These are phyloP conservation scores for Grammomys surdaster DNA, from an alignment of 2,113 vertebrate genomes.

Conservation along the genomic window DNA sequence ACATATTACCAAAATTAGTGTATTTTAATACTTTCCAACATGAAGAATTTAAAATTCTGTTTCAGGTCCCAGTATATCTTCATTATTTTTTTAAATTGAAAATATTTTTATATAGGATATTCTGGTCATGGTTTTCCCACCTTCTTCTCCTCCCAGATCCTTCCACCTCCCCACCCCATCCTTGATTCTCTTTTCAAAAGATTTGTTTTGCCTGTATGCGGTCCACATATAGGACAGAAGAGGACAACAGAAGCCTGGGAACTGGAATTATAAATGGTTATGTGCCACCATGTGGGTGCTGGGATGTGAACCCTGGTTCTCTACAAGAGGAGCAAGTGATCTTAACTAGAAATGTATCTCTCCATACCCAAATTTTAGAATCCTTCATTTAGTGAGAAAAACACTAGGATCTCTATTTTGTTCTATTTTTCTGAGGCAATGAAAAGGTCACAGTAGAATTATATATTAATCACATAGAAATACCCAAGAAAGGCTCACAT, in stretches of 20 bases:
- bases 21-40: background rate
- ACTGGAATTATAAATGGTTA: background rate
- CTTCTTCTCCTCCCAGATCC: background rate
- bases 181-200: background rate
- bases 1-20: background rate
- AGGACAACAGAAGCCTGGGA: background rate
- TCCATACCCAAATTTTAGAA: background rate
- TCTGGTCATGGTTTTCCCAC: background rate
- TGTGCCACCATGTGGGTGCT: background rate
- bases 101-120: background rate
- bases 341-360: background rate
- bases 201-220: background rate
- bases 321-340: background rate
- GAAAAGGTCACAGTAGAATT: background rate
- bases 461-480: conserved; percentile 40
- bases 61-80: background rate
- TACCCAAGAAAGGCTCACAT: background rate
- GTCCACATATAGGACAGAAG: background rate
- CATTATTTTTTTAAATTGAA: background rate
- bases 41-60: conserved; percentile 46
- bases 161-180: background rate
- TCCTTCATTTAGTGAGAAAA: conserved; percentile 35
- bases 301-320: background rate
- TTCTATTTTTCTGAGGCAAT: conserved; percentile 44
- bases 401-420: background rate